Conservation (phyloP, 2,888 invertebrate species). For the Galerucella pusilla region DNA sequence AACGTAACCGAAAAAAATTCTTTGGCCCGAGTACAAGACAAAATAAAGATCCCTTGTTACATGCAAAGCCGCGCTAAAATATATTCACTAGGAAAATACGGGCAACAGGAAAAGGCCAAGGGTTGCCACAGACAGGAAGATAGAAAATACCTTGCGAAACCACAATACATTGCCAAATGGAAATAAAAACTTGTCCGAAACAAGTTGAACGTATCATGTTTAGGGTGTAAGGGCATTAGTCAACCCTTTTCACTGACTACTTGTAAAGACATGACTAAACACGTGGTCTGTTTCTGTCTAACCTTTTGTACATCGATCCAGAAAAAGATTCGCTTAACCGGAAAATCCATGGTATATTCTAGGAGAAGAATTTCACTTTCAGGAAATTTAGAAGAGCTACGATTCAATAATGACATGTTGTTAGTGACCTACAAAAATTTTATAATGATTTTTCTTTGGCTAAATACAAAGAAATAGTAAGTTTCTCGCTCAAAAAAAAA, state of each 20-base stretch:
- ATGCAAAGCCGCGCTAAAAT: slow-evolving; percentile 26
- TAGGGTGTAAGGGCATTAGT: slow-evolving; percentile 54
- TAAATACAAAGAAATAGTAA: no score
- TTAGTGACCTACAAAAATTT: no score
- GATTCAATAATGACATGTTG: no score
- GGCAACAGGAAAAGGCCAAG: slow-evolving; percentile 50
- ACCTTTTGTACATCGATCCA: slow-evolving; percentile 27
- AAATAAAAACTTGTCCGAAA: slow-evolving; percentile 51
- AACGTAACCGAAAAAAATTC: slow-evolving; percentile 17
- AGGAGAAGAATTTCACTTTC: background rate
- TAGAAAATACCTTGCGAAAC: slow-evolving; percentile 49
- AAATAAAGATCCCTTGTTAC: slow-evolving; percentile 22
- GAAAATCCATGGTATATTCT: background rate
- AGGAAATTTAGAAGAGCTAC: no score
- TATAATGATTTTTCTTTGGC: no score
- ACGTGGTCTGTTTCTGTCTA: slow-evolving; percentile 52
- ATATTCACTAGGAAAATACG: slow-evolving; percentile 20
- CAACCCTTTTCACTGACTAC: slow-evolving; percentile 60
- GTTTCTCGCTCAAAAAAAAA: no score
- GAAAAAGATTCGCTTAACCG: slow-evolving; percentile 21
- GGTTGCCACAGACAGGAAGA: slow-evolving; percentile 40
- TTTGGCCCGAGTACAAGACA: slow-evolving; percentile 12
- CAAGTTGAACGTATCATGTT: slow-evolving; percentile 50
- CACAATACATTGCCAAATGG: slow-evolving; percentile 48
- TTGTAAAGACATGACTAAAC: slow-evolving; percentile 55